Evolutionary conservation across 2,888 invertebrate genomes (phyloP), one percentile per base, ranked within the genome.

Genomic region (Himalopsyche japonica): DNA sequence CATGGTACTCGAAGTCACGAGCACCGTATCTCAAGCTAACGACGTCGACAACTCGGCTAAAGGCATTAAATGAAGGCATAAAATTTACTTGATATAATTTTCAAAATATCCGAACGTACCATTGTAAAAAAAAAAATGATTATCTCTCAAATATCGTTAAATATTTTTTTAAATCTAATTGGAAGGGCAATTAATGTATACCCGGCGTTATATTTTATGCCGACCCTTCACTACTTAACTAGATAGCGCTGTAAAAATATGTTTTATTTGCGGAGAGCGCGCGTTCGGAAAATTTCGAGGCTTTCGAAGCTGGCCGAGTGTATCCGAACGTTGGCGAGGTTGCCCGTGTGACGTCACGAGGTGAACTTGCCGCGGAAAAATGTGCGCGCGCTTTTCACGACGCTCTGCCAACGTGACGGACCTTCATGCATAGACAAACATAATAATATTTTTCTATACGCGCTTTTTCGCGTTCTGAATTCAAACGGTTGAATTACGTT

Each of bases 301-400:
- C 77, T 37, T 7, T 76, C 82, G 79, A 82, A 77, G 78, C 79
- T 79, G 30, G 43, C 82, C 82, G 82, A 79, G 76, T 47, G 37
- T 48, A 79, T 10, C 79, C 82, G 82, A 82, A 20, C 79, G 30
- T 43, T 32, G 30, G 47, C 76, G 76, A 79, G 47, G 70, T 32
- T 43, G 15, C 24, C 76, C 27, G 27, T 70, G 30, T 70, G 70
- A 70, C 70, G 70, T 76, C 27, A 79, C 76, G 30, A 48, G 76
- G 76, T 81, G 81, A 81, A 70, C 76, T 81, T 70, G 78, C 82
- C 15, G 8, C 64, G 47, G 78, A 78, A 78, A 82, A 82, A 82
- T 57, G 24, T 57, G 49, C 82, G 70, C 70, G 82, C 78, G 78
- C 78, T 78, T 82, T 82, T 82, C 82, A 78, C 64, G 57, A 30